Conservation (phyloP, 64 coral and sea anemone genomes). For the Pachyseris speciosa region DNA sequence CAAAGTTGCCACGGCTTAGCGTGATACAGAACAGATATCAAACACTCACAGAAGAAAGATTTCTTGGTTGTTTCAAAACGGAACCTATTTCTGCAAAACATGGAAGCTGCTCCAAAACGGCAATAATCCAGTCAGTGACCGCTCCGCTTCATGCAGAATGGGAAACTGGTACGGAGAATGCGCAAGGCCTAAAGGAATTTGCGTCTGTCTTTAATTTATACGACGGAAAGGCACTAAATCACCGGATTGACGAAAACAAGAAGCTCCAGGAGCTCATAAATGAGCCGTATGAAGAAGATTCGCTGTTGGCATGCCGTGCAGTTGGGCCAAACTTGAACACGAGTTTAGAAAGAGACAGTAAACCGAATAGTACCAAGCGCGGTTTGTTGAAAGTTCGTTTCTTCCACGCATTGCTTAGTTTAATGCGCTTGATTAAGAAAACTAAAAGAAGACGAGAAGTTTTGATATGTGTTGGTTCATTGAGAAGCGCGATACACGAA, state of each 20-base stretch:
- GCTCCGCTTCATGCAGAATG: not conserved
- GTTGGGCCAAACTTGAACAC: not conserved
- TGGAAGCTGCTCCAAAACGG: not conserved
- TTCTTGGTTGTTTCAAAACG: not conserved
- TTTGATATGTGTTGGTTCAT: not conserved
- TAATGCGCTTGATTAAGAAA: not conserved
- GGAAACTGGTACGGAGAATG: not conserved
- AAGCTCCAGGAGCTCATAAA: not conserved
- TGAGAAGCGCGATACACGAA: not conserved
- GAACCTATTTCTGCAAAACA: not conserved
- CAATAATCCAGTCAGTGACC: not conserved
- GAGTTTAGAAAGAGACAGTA: not conserved
- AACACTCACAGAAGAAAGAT: not conserved
- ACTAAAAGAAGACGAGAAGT: not conserved
- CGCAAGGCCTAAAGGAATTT: not conserved
- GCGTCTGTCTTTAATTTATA: not conserved
- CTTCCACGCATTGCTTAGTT: not conserved
- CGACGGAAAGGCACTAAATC: no score
- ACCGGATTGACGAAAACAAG: not conserved
- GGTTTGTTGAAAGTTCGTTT: constrained; percentile 5
- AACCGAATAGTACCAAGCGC: no score
- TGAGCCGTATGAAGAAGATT: not conserved
- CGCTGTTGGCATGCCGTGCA: not conserved
- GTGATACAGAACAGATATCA: not conserved
- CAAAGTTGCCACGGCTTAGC: not conserved